Conservation (phyloP, 1,140 invertebrate species). For the Drosophila sproati region DNA sequence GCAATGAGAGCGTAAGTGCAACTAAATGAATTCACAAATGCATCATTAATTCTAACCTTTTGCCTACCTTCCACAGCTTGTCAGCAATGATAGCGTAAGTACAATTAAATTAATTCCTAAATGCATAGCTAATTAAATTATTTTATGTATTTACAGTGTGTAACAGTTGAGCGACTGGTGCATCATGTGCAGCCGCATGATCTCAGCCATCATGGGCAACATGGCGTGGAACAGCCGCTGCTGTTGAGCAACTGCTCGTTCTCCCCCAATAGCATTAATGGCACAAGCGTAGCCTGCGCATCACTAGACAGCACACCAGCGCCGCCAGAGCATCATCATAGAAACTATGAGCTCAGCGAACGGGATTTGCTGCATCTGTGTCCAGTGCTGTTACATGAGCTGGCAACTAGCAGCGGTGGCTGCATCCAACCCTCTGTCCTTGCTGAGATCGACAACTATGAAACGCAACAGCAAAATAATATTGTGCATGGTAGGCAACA, state of each 20-base stretch:
- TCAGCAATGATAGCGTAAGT: constrained; percentile 45
- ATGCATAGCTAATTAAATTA: constrained; percentile 15
- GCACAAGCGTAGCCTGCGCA: constrained; percentile 38
- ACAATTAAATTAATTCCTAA: neutral
- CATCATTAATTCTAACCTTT: neutral
- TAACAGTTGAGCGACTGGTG: constrained; percentile 59
- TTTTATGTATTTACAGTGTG: constrained; percentile 53
- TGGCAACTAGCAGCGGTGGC: constrained; percentile 86
- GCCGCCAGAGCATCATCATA: constrained; percentile 5
- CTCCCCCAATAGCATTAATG: constrained; percentile 17
- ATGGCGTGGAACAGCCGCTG: constrained; percentile 14
- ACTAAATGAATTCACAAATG: neutral
- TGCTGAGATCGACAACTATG: constrained; percentile 50
- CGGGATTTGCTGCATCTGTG: constrained; percentile 86
- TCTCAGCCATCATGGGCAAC: constrained; percentile 52
- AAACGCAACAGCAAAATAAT: constrained; percentile 56
- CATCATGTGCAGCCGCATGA: constrained; percentile 73
- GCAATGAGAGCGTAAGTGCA: constrained; percentile 85
- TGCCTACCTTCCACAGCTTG: constrained; percentile 77
- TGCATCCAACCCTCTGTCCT: constrained; percentile 85
- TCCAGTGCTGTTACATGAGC: constrained; percentile 88
- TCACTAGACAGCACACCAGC: constrained; percentile 16
- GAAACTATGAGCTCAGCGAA: constrained; percentile 59
- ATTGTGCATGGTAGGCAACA: constrained; percentile 74
- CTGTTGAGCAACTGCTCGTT: constrained; percentile 50